Evolutionary conservation across 1,140 invertebrate species (phyloP).

Genomic region (Acromyrmex charruanus): DNA sequence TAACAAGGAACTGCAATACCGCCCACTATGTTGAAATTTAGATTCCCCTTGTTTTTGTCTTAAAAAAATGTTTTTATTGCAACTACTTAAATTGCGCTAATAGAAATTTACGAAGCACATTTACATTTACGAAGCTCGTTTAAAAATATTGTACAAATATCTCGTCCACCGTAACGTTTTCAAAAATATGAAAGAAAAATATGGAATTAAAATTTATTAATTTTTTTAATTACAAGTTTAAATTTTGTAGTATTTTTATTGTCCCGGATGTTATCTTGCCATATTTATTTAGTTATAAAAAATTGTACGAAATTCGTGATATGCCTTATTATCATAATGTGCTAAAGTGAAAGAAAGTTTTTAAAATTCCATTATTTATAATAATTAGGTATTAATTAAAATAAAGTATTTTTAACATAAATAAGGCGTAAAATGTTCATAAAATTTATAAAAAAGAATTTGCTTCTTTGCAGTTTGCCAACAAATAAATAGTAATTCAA

Average conservation of each 20-base stretch:
- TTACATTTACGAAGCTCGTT: conserved; percentile 8
- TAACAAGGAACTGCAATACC: conserved; percentile 79
- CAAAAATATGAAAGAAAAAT: neutral
- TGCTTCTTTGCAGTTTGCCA: conserved; percentile 3
- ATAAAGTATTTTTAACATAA: conserved; percentile 28
- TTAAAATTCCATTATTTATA: conserved; percentile 60
- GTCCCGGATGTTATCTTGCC: neutral
- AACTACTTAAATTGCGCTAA: conserved; percentile 75
- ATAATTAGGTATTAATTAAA: conserved; percentile 45
- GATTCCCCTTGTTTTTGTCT: conserved; percentile 62
- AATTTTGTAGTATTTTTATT: conserved; percentile 14
- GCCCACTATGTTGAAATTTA: conserved; percentile 79
- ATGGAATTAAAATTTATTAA: neutral
- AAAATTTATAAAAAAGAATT: conserved; percentile 23
- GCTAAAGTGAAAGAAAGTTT: conserved; percentile 48
- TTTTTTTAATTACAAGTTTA: conserved; percentile 2
- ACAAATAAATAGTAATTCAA: neutral
- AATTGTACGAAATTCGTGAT: conserved; percentile 6
- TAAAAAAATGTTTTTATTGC: conserved; percentile 74
- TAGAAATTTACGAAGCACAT: conserved; percentile 44
- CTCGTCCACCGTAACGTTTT: neutral
- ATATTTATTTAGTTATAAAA: conserved; percentile 25
- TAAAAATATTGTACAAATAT: neutral
- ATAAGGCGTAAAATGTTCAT: neutral
- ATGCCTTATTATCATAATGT: neutral